These are phyloP conservation scores for Heliconius hermathena DNA, from an alignment of 1,140 invertebrate genomes.

Conservation along the genomic window DNA sequence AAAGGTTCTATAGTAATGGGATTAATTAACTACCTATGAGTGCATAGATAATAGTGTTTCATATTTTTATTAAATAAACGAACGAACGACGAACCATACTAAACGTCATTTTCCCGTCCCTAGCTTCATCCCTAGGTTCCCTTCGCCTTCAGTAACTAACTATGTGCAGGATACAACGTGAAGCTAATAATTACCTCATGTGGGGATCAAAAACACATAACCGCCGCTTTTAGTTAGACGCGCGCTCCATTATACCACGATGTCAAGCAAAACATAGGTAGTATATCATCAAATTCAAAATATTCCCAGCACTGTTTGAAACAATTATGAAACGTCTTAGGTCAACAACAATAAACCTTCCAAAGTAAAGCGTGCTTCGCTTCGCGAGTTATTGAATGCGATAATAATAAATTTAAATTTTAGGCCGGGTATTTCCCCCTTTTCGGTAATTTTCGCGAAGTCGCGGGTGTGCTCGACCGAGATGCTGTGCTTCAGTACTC, in stretches of 20 bases:
- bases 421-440: conserved; percentile 28
- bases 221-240: too few relatives aligned
- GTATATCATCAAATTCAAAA: background rate
- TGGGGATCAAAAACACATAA: background rate
- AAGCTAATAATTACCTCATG: too few relatives aligned
- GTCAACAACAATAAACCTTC: conserved; percentile 19
- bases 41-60: too few relatives aligned
- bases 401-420: conserved; percentile 48
- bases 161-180: too few relatives aligned
- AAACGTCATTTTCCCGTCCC: too few relatives aligned
- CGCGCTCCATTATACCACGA: too few relatives aligned
- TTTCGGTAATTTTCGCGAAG: conserved; percentile 27
- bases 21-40: too few relatives aligned
- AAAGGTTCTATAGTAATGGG: too few relatives aligned
- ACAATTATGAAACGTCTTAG: background rate
- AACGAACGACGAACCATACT: too few relatives aligned
- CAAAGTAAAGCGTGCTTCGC: background rate
- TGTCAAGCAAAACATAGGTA: background rate
- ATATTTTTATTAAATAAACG: too few relatives aligned
- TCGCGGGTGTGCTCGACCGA: background rate
- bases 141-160: too few relatives aligned
- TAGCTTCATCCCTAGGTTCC: too few relatives aligned
- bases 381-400: conserved; percentile 39
- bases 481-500: background rate
- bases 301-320: background rate